phyloP scores from a whole-genome alignment of 2,113 vertebrate species.

The Elachura formosa region DNA sequence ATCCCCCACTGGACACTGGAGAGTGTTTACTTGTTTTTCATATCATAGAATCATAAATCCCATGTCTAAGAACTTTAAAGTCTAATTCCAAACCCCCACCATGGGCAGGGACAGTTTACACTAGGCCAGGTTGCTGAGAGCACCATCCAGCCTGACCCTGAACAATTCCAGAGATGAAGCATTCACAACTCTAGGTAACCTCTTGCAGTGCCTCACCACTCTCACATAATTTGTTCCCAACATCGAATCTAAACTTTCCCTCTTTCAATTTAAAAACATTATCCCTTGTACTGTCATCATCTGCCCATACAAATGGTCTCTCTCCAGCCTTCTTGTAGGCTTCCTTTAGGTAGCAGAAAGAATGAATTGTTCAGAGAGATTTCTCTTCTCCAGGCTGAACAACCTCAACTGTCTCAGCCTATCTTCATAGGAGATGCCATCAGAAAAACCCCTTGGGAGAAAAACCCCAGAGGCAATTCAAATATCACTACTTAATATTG shows the following conservation, averaged over 20 bases:
- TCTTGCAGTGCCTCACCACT: neutral
- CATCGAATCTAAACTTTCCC: neutral
- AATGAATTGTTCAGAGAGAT: neutral
- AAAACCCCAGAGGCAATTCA: neutral
- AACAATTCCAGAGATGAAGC: neutral
- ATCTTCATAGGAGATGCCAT: neutral
- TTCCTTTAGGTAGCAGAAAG: neutral
- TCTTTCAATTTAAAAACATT: neutral
- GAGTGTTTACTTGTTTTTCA: neutral
- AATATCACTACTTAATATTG: neutral
- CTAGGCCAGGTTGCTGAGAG: neutral
- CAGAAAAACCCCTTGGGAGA: neutral
- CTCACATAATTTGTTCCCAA: neutral
- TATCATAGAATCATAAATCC: neutral
- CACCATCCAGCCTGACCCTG: neutral
- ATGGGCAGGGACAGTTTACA: neutral
- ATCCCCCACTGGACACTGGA: neutral
- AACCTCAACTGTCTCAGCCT: neutral
- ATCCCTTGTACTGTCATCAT: neutral
- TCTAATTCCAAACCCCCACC: neutral
- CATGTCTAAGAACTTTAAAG: too few species aligned
- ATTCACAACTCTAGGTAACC: neutral
- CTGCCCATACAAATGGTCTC: neutral
- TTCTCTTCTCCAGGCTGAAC: neutral
- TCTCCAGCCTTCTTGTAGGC: neutral